Conservation (phyloP, 23 tunicate species). For the Corella eumyota region DNA sequence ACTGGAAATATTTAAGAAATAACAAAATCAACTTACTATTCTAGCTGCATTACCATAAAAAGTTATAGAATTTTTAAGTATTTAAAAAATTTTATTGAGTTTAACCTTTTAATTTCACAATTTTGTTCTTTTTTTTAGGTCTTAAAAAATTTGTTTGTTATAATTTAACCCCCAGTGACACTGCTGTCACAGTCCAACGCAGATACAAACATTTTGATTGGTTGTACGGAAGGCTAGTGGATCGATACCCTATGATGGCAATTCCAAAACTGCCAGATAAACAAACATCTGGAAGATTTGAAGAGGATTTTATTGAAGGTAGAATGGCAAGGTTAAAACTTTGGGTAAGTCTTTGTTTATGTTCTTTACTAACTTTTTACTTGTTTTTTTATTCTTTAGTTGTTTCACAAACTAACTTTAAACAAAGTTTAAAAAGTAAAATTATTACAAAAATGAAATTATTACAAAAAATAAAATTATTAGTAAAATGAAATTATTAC, state of each 20-base stretch:
- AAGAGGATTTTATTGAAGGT: conserved; percentile 93
- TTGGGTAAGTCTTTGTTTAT: conserved; percentile 49
- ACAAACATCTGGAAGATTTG: conserved; percentile 93
- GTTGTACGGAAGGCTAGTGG: conserved; percentile 70
- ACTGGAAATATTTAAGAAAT: not conserved
- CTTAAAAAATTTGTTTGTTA: conserved; percentile 88
- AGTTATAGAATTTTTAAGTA: not conserved
- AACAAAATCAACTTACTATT: no score
- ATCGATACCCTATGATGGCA: conserved; percentile 56
- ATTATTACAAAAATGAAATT: no score
- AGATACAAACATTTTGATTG: conserved; percentile 99
- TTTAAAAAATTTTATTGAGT: not conserved
- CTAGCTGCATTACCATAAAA: no score
- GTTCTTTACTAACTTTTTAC: not conserved
- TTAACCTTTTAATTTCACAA: not conserved
- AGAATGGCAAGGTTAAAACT: conserved; percentile 86
- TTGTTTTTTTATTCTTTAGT: not conserved
- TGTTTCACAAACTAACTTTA: no score
- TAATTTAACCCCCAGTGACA: conserved; percentile 81
- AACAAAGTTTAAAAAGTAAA: no score
- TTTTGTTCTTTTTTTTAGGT: conserved; percentile 23
- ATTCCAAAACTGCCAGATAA: conserved; percentile 88
- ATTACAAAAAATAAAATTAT: no score
- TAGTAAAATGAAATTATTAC: no score
- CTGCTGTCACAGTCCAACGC: conserved; percentile 69